A percentile compares a stretch with the other conserved stretches of the same genome.
Conservation (phyloP, 1,140 invertebrate genomes). For the Varroa destructor region DNA sequence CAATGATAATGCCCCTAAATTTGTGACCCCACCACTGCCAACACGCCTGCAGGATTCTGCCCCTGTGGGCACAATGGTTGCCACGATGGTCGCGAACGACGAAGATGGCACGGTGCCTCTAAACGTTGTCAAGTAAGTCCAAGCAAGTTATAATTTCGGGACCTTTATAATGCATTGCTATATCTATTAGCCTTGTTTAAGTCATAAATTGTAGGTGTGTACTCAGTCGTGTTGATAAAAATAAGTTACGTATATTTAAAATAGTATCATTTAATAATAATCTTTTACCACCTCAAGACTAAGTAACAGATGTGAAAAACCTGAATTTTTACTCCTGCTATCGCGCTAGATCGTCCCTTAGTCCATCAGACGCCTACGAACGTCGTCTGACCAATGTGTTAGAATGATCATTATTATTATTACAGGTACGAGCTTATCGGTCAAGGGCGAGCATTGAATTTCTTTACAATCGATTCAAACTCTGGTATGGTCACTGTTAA, state of each 20-base stretch:
- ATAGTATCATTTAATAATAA: too few relatives aligned
- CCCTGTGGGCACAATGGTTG: constrained; percentile 61
- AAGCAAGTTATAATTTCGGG: constrained; percentile 41
- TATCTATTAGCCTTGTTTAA: not conserved
- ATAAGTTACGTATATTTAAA: too few relatives aligned
- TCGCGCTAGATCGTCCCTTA: too few relatives aligned
- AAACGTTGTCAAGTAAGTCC: constrained; percentile 46
- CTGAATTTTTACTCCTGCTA: not conserved
- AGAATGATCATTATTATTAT: constrained; percentile 15
- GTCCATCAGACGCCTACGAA: too few relatives aligned
- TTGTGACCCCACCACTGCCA: constrained; percentile 60
- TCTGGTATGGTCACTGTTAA: constrained; percentile 59
- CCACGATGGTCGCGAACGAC: constrained; percentile 61
- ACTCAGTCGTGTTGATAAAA: not conserved
- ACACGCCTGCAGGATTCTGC: constrained; percentile 68
- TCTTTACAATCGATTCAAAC: constrained; percentile 72
- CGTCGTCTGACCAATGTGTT: too few relatives aligned
- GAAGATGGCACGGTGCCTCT: constrained; percentile 53
- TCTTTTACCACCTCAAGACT: too few relatives aligned
- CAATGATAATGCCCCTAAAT: constrained; percentile 52
- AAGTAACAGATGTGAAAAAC: too few relatives aligned
- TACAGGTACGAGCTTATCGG: constrained; percentile 64
- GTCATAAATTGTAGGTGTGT: not conserved
- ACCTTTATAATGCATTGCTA: not conserved
- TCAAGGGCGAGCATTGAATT: constrained; percentile 59